phyloP scores from a whole-genome alignment of 2,113 vertebrate genomes.

The Pao palembangensis region DNA sequence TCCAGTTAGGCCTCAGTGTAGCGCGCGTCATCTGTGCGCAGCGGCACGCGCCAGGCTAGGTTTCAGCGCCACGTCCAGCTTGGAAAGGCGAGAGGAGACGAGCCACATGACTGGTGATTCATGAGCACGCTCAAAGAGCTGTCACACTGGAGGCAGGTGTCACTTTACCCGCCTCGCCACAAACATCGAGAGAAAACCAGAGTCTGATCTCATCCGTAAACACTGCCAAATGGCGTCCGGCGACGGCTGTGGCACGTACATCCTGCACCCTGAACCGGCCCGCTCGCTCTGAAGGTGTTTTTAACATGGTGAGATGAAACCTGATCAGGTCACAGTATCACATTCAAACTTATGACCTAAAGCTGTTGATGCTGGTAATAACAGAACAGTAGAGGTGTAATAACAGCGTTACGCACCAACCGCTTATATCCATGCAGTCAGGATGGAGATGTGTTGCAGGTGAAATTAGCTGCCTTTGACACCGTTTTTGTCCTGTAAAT shows the following conservation, averaged over 20 bases:
- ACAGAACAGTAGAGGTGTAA: too few relatives aligned
- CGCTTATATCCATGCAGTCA: too few relatives aligned
- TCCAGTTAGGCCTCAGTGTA: slow-evolving; percentile 84
- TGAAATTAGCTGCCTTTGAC: not conserved
- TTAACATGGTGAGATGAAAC: slow-evolving; percentile 80
- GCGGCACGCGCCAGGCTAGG: slow-evolving; percentile 47
- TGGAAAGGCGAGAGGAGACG: slow-evolving; percentile 74
- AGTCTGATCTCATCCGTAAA: slow-evolving; percentile 91
- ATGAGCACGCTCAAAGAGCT: slow-evolving; percentile 93
- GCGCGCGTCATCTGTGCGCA: slow-evolving; percentile 5
- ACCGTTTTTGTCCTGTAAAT: not conserved
- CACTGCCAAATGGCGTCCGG: slow-evolving; percentile 78
- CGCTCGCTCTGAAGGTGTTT: slow-evolving; percentile 67
- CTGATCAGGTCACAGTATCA: slow-evolving; percentile 49
- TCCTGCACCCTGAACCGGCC: slow-evolving; percentile 28
- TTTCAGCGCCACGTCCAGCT: slow-evolving; percentile 94
- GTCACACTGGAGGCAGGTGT: slow-evolving; percentile 97
- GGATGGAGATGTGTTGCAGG: too few relatives aligned
- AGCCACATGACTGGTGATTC: slow-evolving; percentile 95
- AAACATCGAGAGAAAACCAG: slow-evolving; percentile 66
- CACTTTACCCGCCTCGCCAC: slow-evolving; percentile 14
- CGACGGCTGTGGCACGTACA: slow-evolving; percentile 79
- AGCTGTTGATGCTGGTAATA: not conserved
- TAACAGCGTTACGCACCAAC: too few relatives aligned
- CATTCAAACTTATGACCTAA: slow-evolving; percentile 41